Evolutionary conservation across 1,140 invertebrate genomes (phyloP), one percentile per base, ranked within the genome.

Genomic region (Macrosteles quadrilineatus): DNA sequence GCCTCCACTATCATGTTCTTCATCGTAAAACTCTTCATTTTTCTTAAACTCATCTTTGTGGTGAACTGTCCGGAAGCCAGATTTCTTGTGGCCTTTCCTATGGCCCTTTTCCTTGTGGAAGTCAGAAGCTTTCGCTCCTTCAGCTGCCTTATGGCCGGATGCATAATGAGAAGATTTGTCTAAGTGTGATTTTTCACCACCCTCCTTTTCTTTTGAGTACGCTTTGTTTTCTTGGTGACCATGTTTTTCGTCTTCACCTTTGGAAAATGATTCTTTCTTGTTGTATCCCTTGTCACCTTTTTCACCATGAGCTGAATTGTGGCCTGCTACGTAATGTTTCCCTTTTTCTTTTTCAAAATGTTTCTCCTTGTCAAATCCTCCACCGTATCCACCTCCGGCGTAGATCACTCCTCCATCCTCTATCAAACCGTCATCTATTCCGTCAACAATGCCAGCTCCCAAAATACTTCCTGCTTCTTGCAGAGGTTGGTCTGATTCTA

Each of bases 21-120:
- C 87, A 67, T 89, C 87, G 70, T 87, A 88, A 80, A 84, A 89
- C 72, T 84, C 86, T 74, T 88, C 86, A 11, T 85, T 84, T 76
- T 87, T 87, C 66, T 87, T 86, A 73, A 85, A 83, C 74, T 89
- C 87, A 74, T 89, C 87, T 70, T 89, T 89, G 71, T 87, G 86
- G 72, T 87, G 86, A 0, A 86, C 87, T 1, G 83, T 82, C 74
- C 87, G 86, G 77, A 87, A 88, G 12, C 87, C 87, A 73, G 87
- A 86, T 72, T 84, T 85, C 27, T 85, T 83, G 76, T 88, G 86
- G 0, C 87, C 87, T 70, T 88, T 89, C 75, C 87, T 87, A 73
- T 88, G 87, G 19, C 85, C 85, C 11, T 75, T 76, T n/a, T 76
- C 75, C 19, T 73, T 71, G n/a, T 68, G 57, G 21, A 74, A 71